phyloP scores from a whole-genome alignment of 2,113 vertebrate genomes.

The Gadus macrocephalus region DNA sequence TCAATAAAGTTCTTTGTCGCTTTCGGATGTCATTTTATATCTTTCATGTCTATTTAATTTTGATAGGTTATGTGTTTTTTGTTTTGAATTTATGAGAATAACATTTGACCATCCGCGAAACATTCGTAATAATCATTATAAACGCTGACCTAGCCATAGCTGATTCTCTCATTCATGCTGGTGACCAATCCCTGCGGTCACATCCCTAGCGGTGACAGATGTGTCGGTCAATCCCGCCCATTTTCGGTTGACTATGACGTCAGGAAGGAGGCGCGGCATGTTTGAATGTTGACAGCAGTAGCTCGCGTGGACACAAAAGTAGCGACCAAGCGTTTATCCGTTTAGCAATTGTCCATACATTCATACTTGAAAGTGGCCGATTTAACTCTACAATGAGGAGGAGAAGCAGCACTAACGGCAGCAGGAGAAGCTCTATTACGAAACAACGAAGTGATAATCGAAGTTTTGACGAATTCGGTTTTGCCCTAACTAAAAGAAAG shows the following conservation, averaged over 20 bases:
- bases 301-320: background rate
- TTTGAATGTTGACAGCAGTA: conserved; percentile 5
- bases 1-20: too few relatives aligned
- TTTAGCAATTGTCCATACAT: too few relatives aligned
- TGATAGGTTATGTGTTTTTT: too few relatives aligned
- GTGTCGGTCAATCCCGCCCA: conserved; percentile 25
- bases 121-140: too few relatives aligned
- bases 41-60: too few relatives aligned
- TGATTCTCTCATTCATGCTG: background rate
- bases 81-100: too few relatives aligned
- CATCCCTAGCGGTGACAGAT: background rate
- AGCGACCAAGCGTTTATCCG: background rate
- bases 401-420: conserved; percentile 39
- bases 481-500: conserved; percentile 57
- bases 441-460: conserved; percentile 49
- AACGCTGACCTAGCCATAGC: too few relatives aligned
- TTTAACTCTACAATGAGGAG: conserved; percentile 29
- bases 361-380: too few relatives aligned
- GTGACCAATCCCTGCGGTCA: background rate
- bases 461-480: conserved; percentile 65
- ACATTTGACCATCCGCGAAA: too few relatives aligned
- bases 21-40: too few relatives aligned
- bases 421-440: conserved; percentile 27
- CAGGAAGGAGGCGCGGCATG: background rate
- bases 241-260: conserved; percentile 40